Evolutionary conservation across 1,140 invertebrate genomes (phyloP), one percentile per base, ranked within the genome.

Genomic region (Drosophila ananassae): DNA sequence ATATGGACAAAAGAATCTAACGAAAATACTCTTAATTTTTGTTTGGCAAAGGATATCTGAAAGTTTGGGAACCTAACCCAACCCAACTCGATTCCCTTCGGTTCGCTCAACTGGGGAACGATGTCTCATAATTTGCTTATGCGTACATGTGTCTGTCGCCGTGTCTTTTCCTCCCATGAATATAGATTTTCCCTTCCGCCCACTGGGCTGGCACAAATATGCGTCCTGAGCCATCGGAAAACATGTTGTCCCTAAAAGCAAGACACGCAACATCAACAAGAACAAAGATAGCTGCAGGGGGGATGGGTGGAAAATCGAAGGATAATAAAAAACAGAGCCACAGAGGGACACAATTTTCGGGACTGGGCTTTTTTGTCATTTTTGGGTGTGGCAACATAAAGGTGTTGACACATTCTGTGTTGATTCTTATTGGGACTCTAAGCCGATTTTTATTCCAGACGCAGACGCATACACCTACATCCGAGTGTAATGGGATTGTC

Each of bases 381-480:
- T 50, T 78, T 68, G 60, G 76, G 78, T 78, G 59, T 87, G 82
- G 74, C 62, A 81, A 56, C 83, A 87, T 81, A 87, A 87, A 89
- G 82, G 82, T 87, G 82, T 87, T 87, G 82, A 87, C 84, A 87
- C 75, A 87, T 83, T 79, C 63, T 64, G 28, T 87, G 63, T 77
- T 63, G 61, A 73, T 59, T 75, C 79, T 85, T 82, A 81, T 75
- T 78, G 61, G 64, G 64, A 53, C 62, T 63, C 61, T 87, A 85
- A 85, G 81, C 79, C 73, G 82, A 78, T 82, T 85, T 81, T 74
- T 64, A 69, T 81, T 68, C 59, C 61, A 64, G 52, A 32, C 60
- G 34, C 13, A 69, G 48, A 55, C 22, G 25, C 21, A 46, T 17
- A 17, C 28, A 37, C 28, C 24, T 24, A 12, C 67, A 73, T 44